These are phyloP conservation scores for Muntiacus muntjak DNA, from an alignment of 2,113 vertebrate species.

Conservation along the genomic window DNA sequence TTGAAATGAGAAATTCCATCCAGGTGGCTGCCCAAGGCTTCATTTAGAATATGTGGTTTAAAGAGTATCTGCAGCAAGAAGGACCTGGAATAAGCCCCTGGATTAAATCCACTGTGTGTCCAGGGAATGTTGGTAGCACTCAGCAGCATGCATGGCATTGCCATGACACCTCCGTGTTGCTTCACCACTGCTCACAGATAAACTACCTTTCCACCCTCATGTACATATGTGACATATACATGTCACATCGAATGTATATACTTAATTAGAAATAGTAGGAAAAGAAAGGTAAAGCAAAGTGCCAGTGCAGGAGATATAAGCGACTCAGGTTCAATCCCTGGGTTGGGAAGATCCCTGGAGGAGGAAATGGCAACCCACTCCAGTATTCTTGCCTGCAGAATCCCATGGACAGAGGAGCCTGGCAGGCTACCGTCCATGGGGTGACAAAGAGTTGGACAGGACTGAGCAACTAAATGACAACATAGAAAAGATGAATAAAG, in stretches of 20 bases:
- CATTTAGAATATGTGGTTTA: not conserved
- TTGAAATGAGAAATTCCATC: not conserved
- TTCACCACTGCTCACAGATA: not conserved
- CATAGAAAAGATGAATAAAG: not conserved
- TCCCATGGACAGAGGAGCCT: not conserved
- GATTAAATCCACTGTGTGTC: not conserved
- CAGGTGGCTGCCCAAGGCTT: not conserved
- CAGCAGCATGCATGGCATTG: rapidly evolving
- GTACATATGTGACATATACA: not conserved
- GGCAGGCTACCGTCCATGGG: not conserved
- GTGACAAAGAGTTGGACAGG: not conserved
- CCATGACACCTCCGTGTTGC: not conserved
- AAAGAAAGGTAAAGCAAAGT: not conserved
- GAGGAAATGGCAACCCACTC: not conserved
- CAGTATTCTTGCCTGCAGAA: not conserved
- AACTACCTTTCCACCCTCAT: not conserved
- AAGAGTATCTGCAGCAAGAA: not conserved
- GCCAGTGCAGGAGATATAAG: not conserved
- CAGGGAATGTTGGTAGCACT: not conserved
- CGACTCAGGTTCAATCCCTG: not conserved
- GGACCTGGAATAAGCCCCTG: not conserved
- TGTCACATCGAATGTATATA: not conserved
- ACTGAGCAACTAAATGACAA: not conserved
- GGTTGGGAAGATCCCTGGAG: not conserved
- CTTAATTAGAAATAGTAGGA: not conserved